Conservation (phyloP, 2,113 vertebrate genomes). For the Etheostoma cragini region DNA sequence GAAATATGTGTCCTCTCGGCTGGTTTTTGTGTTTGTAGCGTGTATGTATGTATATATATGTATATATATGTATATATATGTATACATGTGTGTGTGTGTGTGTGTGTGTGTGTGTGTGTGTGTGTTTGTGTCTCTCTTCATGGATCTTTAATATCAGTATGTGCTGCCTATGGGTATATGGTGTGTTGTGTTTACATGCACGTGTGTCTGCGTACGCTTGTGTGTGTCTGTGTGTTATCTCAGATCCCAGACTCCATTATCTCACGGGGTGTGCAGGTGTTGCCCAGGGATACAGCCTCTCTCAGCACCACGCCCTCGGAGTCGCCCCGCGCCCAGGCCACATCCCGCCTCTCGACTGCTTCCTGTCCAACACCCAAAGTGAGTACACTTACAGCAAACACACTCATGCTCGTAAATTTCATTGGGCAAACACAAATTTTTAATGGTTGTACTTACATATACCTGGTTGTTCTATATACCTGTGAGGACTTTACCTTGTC, state of each 20-base stretch:
- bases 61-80: neutral
- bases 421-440: slow-evolving; percentile 4
- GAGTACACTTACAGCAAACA: slow-evolving; percentile 76
- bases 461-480: neutral
- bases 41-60: neutral
- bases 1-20: slow-evolving; percentile 6
- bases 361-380: slow-evolving; percentile 99
- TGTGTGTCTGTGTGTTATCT: slow-evolving; percentile 39
- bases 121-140: neutral
- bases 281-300: slow-evolving; percentile 97
- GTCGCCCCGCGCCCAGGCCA: slow-evolving; percentile 98
- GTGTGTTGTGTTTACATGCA: slow-evolving; percentile 28
- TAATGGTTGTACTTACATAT: neutral
- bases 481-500: neutral
- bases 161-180: neutral
- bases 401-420: neutral
- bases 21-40: slow-evolving; percentile 26
- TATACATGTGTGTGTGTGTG: slow-evolving; percentile 1
- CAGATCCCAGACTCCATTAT: slow-evolving; percentile 99
- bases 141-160: slow-evolving; percentile 16
- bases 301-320: slow-evolving; percentile 99
- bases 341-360: slow-evolving; percentile 98
- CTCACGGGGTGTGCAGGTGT: slow-evolving; percentile 98
- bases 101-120: neutral
- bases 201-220: slow-evolving; percentile 32